Evolutionary conservation across 2,888 invertebrate species (phyloP).

Genomic region (Diplazon laetatorius): DNA sequence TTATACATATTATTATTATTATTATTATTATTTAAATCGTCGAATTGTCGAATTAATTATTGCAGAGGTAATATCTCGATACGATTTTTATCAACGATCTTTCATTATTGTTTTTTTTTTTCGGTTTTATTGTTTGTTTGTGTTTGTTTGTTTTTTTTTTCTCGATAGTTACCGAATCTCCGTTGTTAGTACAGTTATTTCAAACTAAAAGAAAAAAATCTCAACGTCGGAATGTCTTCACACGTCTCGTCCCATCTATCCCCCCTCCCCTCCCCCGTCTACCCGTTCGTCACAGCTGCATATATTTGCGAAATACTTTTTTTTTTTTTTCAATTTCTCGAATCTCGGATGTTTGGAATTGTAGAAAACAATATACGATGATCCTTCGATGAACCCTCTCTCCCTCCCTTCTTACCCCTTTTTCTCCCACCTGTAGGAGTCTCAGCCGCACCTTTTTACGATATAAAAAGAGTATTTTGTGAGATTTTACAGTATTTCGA

Average conservation of each 20-base stretch:
- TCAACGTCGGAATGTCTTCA: constrained; percentile 38
- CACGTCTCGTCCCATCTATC: too few species aligned
- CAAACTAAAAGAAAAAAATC: constrained; percentile 26
- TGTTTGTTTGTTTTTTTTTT: too few species aligned
- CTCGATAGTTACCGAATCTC: constrained; percentile 33
- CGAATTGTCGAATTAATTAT: constrained; percentile 15
- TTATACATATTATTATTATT: constrained; percentile 25
- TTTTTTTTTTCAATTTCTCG: constrained; percentile 53
- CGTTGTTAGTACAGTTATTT: constrained; percentile 13
- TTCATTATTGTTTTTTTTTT: too few species aligned
- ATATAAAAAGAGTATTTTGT: constrained; percentile 81
- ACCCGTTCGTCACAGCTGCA: background rate
- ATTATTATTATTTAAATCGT: too few species aligned
- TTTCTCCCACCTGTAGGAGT: constrained; percentile 68
- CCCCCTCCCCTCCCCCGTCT: background rate
- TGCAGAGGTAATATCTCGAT: constrained; percentile 14
- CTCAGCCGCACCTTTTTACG: constrained; percentile 74
- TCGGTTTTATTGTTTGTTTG: too few species aligned
- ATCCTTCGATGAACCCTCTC: constrained; percentile 46
- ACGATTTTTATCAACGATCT: background rate
- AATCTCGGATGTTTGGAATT: constrained; percentile 57
- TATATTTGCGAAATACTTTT: constrained; percentile 28
- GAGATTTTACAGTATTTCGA: constrained; percentile 82
- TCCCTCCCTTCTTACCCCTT: too few species aligned
- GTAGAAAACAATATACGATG: constrained; percentile 17